Conservation (phyloP, 2,888 invertebrate genomes). For the Philopedon plagiatum region DNA sequence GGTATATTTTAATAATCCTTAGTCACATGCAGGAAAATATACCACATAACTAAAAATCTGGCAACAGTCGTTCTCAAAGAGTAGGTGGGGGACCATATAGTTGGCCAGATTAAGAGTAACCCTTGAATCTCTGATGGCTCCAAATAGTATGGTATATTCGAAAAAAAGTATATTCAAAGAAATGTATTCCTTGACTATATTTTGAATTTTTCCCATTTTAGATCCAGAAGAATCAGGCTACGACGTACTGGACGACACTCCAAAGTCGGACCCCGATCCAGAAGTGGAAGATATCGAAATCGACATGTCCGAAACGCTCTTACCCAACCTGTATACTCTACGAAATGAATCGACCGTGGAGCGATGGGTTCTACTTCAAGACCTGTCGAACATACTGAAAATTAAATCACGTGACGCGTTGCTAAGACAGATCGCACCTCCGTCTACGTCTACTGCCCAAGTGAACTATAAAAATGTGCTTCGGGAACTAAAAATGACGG, state of each 20-base stretch:
- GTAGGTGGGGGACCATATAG: no score
- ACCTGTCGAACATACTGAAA: constrained; percentile 82
- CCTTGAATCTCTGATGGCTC: no score
- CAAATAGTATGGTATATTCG: no score
- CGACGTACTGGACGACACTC: constrained; percentile 73
- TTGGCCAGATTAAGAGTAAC: no score
- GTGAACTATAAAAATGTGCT: constrained; percentile 66
- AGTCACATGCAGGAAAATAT: no score
- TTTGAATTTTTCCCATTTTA: constrained; percentile 57
- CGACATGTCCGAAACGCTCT: constrained; percentile 83
- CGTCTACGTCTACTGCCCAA: constrained; percentile 63
- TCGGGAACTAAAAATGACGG: constrained; percentile 83
- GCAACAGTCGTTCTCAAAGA: no score
- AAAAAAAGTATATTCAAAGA: no score
- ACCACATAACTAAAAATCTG: no score
- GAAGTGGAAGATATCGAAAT: constrained; percentile 79
- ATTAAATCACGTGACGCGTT: constrained; percentile 87
- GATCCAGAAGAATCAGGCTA: constrained; percentile 73
- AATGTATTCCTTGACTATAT: no score
- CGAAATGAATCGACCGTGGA: constrained; percentile 76
- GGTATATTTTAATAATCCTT: no score
- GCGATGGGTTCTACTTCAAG: constrained; percentile 86
- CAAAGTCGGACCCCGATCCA: constrained; percentile 70
- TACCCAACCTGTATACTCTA: constrained; percentile 86
- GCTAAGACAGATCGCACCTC: constrained; percentile 79